phyloP scores from a whole-genome alignment of 2,888 invertebrate species.

The Tetragonisca angustula region DNA sequence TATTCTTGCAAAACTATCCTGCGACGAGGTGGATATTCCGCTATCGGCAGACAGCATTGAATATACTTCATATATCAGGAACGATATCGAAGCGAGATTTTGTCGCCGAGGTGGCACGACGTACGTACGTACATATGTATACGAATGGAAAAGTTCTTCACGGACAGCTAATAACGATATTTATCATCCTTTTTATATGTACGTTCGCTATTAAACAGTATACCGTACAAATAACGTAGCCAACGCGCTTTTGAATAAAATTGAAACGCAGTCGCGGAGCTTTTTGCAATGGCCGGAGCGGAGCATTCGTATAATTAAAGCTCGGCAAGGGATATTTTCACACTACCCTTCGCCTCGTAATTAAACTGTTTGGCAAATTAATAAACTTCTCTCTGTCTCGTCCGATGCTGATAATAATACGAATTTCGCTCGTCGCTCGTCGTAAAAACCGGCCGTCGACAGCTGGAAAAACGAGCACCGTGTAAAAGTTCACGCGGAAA shows the following conservation, averaged over 20 bases:
- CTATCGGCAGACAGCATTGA: too few relatives aligned
- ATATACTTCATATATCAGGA: neutral
- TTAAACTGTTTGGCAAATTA: constrained; percentile 41
- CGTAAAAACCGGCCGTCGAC: neutral
- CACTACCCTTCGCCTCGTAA: constrained; percentile 19
- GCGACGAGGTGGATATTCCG: too few relatives aligned
- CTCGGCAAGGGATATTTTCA: constrained; percentile 1
- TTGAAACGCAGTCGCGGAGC: neutral
- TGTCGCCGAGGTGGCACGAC: neutral
- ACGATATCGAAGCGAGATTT: neutral
- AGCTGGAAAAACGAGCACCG: neutral
- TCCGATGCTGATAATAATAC: constrained; percentile 3
- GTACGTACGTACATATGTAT: neutral
- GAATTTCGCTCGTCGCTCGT: neutral
- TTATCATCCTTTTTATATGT: neutral
- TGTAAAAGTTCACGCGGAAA: neutral
- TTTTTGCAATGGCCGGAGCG: neutral
- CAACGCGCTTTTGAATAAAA: constrained; percentile 1
- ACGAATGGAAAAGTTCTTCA: neutral
- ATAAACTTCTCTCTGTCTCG: constrained; percentile 19
- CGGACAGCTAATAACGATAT: neutral
- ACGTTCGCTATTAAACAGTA: neutral
- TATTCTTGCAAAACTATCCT: too few relatives aligned
- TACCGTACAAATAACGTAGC: neutral
- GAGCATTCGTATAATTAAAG: constrained; percentile 37